phyloP scores from a whole-genome alignment of 1,140 invertebrate genomes.

The Brachionus koreanus region DNA sequence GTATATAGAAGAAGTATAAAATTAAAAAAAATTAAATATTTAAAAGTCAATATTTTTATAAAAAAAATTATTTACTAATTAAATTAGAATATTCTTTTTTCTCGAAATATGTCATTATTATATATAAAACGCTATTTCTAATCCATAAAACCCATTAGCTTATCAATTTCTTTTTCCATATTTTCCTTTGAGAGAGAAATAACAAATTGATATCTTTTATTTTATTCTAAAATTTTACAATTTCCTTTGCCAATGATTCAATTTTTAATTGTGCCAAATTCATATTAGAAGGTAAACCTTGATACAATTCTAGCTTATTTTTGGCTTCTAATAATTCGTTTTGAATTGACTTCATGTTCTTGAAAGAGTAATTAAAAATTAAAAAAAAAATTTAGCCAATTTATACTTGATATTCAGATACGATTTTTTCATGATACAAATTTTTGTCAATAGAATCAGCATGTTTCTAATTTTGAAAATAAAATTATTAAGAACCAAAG shows the following conservation, averaged over 20 bases:
- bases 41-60: neutral
- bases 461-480: neutral
- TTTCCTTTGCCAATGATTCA: neutral
- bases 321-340: neutral
- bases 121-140: neutral
- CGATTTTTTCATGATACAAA: conserved; percentile 40
- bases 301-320: neutral
- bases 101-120: neutral
- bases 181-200: neutral
- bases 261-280: conserved; percentile 20
- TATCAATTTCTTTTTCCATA: conserved; percentile 2
- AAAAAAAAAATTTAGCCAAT: neutral
- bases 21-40: neutral
- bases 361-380: neutral
- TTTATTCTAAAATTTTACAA: neutral
- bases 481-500: neutral
- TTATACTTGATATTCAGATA: neutral
- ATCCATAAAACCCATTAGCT: conserved; percentile 15
- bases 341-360: conserved; percentile 28
- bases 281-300: conserved; percentile 22
- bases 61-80: neutral
- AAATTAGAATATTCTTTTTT: neutral
- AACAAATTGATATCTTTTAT: neutral
- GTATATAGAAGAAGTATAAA: too few relatives aligned
- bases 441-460: conserved; percentile 33